Conservation (phyloP, 2,113 vertebrate genomes). For the Pluvialis apricaria region DNA sequence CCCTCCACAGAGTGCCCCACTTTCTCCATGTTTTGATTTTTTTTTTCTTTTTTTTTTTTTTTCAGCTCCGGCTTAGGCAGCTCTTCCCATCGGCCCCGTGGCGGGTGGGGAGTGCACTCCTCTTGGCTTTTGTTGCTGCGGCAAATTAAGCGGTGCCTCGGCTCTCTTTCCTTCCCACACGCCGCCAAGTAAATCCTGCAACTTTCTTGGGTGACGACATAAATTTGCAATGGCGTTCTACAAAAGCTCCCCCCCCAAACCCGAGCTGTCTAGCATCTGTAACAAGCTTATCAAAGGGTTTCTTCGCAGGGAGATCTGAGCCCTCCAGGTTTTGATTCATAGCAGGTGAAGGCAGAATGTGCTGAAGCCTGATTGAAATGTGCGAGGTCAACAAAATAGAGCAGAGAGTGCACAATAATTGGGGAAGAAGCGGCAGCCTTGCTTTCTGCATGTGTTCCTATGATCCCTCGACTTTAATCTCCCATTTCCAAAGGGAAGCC, state of each 20-base stretch:
- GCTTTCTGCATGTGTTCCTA: slow-evolving; percentile 43
- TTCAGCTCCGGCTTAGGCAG: background rate
- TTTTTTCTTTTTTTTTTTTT: background rate
- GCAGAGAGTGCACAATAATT: slow-evolving; percentile 69
- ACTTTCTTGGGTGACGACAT: slow-evolving; percentile 48
- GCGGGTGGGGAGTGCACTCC: background rate
- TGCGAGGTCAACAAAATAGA: slow-evolving; percentile 75
- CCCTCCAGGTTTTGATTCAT: slow-evolving; percentile 72
- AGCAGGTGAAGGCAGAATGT: slow-evolving; percentile 72
- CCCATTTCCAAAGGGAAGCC: slow-evolving; percentile 62
- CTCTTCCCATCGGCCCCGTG: background rate
- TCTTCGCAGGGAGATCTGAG: slow-evolving; percentile 67
- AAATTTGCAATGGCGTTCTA: slow-evolving; percentile 53
- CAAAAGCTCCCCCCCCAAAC: slow-evolving; percentile 33
- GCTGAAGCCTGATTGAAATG: slow-evolving; percentile 73
- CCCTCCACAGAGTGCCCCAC: background rate
- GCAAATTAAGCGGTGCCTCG: background rate
- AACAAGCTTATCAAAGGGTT: slow-evolving; percentile 74
- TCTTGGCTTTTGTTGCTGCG: background rate
- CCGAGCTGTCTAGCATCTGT: slow-evolving; percentile 63
- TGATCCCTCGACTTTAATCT: slow-evolving; percentile 61
- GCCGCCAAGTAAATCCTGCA: background rate
- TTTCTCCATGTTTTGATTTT: background rate
- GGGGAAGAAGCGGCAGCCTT: slow-evolving; percentile 58
- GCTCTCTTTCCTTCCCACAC: background rate